Evolutionary conservation across 2,113 vertebrate species (phyloP), one percentile per base, ranked within the genome.

Genomic region (Indicator indicator): DNA sequence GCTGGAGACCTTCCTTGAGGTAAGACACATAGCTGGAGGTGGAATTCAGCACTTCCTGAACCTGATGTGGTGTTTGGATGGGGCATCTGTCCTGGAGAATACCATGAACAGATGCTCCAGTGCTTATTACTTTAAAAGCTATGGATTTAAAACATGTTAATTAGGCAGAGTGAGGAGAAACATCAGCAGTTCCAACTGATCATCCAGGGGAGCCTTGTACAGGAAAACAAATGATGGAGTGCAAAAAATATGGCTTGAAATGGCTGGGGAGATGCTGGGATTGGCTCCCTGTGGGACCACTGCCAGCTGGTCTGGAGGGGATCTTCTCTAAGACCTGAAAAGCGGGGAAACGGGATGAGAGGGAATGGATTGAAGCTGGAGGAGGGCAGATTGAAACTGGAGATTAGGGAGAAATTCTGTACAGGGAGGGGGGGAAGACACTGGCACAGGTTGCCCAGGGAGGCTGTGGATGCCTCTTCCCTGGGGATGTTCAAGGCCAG

Each of bases 151-250:
- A 71, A 72, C 9, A 26, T 42, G 52, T 67, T 86, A 81, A 89
- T 86, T 76, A 85, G 81, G 42, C 76, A 54, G 70, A 86, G 76
- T 4, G 46, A 71, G 59, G 75, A 71, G 65, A 71, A 67, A 67
- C 82, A 64, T 46, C 76, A 81, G 65, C 70, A 59, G 16, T 48
- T 80, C 64, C 54, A 17, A 48, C 46, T 20, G 44, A 55, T 81
- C 70, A 60, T 27, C 76, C 64, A 9, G 56, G 44, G 81, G 63
- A 80, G 56, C 58, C 58, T 82, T 3, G 21, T 58, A 8, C 42
- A 17, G 58, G 83, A 10, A 64, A 65, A 64, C 9, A 70, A 44
- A 71, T 28, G 63, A 17, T 8, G 4, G 46, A 42, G 33, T 6
- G 55, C 30, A 56, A 11, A 16, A 48, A 68, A 40, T 5, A 11